Conservation (phyloP, 2,888 invertebrate species). For the Lypha dubia region DNA sequence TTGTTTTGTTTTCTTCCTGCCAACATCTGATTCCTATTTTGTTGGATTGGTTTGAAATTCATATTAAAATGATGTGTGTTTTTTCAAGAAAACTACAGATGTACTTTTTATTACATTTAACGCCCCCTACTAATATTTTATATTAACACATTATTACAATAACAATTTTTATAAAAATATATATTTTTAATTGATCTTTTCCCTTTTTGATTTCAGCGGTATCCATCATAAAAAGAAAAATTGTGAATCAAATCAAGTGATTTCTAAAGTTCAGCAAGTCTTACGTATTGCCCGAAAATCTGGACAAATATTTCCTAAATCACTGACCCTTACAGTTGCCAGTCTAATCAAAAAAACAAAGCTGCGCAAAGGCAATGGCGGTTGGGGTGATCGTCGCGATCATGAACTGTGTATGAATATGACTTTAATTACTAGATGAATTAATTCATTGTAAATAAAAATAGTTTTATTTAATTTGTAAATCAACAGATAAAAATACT, state of each 20-base stretch:
- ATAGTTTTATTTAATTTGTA: conserved; percentile 48
- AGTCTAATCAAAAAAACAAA: conserved; percentile 89
- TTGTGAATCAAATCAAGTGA: conserved; percentile 93
- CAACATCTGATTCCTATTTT: too few species aligned
- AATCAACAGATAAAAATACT: conserved; percentile 25
- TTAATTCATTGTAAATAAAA: conserved; percentile 44
- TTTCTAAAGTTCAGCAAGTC: conserved; percentile 92
- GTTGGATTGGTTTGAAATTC: neutral
- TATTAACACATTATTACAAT: neutral
- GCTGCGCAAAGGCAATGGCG: conserved; percentile 95
- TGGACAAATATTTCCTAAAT: conserved; percentile 88
- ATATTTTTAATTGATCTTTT: neutral
- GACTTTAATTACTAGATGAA: conserved; percentile 83
- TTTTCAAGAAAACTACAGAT: too few species aligned
- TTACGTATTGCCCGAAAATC: conserved; percentile 87
- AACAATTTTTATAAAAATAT: neutral
- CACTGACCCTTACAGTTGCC: conserved; percentile 87
- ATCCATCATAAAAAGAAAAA: conserved; percentile 97
- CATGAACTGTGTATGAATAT: conserved; percentile 91
- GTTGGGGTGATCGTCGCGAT: conserved; percentile 97
- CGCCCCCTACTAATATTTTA: neutral
- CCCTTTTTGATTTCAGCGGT: conserved; percentile 87
- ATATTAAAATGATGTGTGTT: neutral
- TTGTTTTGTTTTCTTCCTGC: too few species aligned
- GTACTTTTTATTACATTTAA: conserved; percentile 5